Base-by-base conservation (phyloP, 2,113 vertebrate genomes). In the Psittacula cyanocephala region DNA sequence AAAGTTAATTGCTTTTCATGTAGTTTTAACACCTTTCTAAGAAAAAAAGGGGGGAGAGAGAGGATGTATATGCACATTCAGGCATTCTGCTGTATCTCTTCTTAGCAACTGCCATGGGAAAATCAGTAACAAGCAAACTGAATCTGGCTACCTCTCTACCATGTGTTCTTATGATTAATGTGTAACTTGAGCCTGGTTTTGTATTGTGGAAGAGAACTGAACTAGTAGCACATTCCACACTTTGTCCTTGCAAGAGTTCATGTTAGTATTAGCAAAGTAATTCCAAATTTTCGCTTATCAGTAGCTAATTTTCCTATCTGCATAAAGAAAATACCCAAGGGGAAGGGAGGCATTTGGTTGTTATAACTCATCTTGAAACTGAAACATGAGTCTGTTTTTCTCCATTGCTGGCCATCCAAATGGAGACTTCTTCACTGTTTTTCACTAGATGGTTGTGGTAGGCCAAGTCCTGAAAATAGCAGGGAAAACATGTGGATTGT, bases 301-400 rank as follows among this genome's bases (percentile, higher is more conserved):
- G 47, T 74, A 44, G 79, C 33, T 85, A 65, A 33, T 85, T 81
- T 81, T 91, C 25, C 50, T 86, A 27, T 95, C 90, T 89, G 55
- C 89, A 39, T 84, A 95, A 94, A 91, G 85, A 84, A 95, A 97
- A 70, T 17, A 29, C 82, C 64, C 88, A 86, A 63, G 65, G 71
- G 91, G 80, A 97, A 84, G 37, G 81, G 62, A 91, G 79, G 72
- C 71, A 53, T 84, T 90, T 14, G 6, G 81, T 94, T 76, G 39
- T 52, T 87, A 62, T 43, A 91, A 37, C 59, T 90, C 70, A 10
- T 28, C 43, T 81, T 59, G n/a, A 69, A 80, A 41, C 43, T 39
- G 33, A 47, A 94, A 39, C 7, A 0, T 3, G 49, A 35, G 8
- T 64, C n/a, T 49, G 2, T 24, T 31, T 72, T 50, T 81, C 20